A percentile compares a stretch with the other conserved stretches of the same genome.
phyloP scores from a whole-genome alignment of 2,888 invertebrate species.

The Criorhina ranunculi region DNA sequence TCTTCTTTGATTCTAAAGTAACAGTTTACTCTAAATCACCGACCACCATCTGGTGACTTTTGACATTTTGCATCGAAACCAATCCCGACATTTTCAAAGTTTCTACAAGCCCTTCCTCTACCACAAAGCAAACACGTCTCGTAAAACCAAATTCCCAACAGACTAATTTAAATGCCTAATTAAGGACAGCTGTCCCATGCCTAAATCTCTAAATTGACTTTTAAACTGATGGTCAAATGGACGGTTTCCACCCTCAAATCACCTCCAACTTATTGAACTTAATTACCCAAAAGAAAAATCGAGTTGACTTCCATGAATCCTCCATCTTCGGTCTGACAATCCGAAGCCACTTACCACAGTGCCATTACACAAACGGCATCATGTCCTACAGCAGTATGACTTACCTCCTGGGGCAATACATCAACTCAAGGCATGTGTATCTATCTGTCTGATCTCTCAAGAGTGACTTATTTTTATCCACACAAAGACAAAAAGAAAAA shows the following conservation, averaged over 20 bases:
- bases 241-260: not conserved
- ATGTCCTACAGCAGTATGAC: slow-evolving; percentile 4
- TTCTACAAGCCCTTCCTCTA: too few species aligned
- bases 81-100: too few species aligned
- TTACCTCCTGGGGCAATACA: slow-evolving; percentile 28
- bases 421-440: slow-evolving; percentile 25
- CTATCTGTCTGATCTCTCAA: slow-evolving; percentile 22
- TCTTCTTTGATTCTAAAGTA: too few species aligned
- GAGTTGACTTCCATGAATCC: slow-evolving; percentile 11
- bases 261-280: slow-evolving; percentile 42
- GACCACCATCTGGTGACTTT: too few species aligned
- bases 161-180: not conserved
- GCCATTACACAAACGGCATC: slow-evolving; percentile 27
- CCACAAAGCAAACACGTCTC: not conserved
- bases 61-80: too few species aligned
- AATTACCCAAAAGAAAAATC: slow-evolving; percentile 40
- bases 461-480: slow-evolving; percentile 50
- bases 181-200: not conserved
- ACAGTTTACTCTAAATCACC: too few species aligned
- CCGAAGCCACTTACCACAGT: slow-evolving; percentile 49
- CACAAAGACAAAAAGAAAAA: slow-evolving; percentile 44
- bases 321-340: not conserved
- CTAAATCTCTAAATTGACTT: slow-evolving; percentile 27
- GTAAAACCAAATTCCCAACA: not conserved
- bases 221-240: slow-evolving; percentile 12